Evolutionary conservation across 2,797 vertebrate species (phyloP), one percentile per base, ranked within the genome.

Genomic region (Pipistrellus pipistrellus): DNA sequence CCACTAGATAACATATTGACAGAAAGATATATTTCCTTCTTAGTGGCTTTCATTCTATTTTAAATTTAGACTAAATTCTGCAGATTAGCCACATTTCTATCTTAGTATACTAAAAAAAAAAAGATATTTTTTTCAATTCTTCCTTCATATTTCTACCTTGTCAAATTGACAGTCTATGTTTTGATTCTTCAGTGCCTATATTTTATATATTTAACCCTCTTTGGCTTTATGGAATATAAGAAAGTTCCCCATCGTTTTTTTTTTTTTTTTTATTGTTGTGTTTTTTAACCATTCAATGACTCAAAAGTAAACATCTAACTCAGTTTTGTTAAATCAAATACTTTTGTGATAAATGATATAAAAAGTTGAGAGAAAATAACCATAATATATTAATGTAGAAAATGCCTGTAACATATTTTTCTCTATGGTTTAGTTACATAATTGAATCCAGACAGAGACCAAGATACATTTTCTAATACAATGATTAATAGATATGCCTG

Each of bases 371-470:
- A 66, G 30, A 93, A 69, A 90, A 85, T 51, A 82, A 41, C 25
- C 46, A 30, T n/a, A 32, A 8, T 23, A 59, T 46, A 76, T 17
- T 25, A 53, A 55, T 44, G 9, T 0, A 62, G n/a, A 88, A 59
- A 66, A 85, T 55, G 20, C 48, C n/a, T 84, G 6, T 69, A 57
- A 41, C 12, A 21, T 66, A 44, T 84, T 75, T 75, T 86, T 78
- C 41, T 88, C 89, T 68, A 75, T 30, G 35, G 68, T 68, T 66
- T 48, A 41, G 17, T 72, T 78, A 62, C n/a, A 38, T 53, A 93
- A 53, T 80, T 73, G 23, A 91, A 95, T 62, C 41, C 78, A 80
- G 68, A 64, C 71, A 69, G 48, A 68, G n/a, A 82, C 81, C 11
- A 53, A 77, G 9, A 7, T 86, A 0, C 12, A 76, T 88, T 88